Evolutionary conservation across 2,113 vertebrate genomes (phyloP).

Genomic region (Oxyura jamaicensis): DNA sequence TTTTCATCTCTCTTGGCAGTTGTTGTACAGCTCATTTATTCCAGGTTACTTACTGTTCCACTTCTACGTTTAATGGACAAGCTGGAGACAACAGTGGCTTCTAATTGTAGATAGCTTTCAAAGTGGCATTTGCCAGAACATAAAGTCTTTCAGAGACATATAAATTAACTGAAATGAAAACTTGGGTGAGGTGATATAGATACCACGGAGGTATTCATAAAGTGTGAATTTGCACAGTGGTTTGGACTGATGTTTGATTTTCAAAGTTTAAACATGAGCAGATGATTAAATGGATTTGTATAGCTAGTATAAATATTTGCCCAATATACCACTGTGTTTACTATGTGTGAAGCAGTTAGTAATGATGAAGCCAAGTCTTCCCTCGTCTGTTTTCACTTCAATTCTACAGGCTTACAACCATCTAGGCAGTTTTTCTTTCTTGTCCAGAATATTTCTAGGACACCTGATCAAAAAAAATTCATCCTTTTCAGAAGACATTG

Average conservation of each 20-base stretch:
- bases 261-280: background rate
- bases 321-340: background rate
- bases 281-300: background rate
- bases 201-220: background rate
- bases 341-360: background rate
- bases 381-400: background rate
- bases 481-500: background rate
- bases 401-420: background rate
- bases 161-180: background rate
- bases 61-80: background rate
- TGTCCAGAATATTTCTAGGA: background rate
- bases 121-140: background rate
- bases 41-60: background rate
- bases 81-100: background rate
- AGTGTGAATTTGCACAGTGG: background rate
- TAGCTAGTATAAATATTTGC: background rate
- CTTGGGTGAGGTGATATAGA: background rate
- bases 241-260: background rate
- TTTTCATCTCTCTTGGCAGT: background rate
- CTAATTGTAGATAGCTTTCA: background rate
- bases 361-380: background rate
- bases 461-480: background rate
- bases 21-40: background rate
- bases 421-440: background rate
- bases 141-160: background rate